Percentiles rank a stretch among this genome's conserved stretches.
These are phyloP conservation scores for Schizothorax lantsangensis DNA, from an alignment of 2,797 vertebrate genomes.

Conservation along the genomic window DNA sequence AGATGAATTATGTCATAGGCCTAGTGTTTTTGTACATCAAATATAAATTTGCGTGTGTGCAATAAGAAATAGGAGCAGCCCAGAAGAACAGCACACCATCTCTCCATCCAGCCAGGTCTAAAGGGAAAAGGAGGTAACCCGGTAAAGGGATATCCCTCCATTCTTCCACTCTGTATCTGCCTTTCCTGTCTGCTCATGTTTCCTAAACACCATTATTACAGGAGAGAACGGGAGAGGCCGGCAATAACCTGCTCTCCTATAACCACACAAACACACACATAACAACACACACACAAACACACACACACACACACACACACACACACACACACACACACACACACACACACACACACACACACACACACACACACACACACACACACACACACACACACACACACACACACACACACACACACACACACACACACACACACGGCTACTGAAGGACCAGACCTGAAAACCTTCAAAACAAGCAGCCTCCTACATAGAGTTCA, in stretches of 20 bases:
- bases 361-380: conserved; percentile 23
- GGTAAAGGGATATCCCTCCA: conserved; percentile 87
- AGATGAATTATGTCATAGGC: neutral
- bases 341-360: conserved; percentile 9
- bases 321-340: neutral
- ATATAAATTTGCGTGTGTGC: conserved; percentile 6
- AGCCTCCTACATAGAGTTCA: conserved; percentile 4
- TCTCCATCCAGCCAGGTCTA: conserved; percentile 73
- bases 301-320: conserved; percentile 10
- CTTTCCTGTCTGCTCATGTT: conserved; percentile 82
- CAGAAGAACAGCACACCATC: conserved; percentile 53
- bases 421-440: no score
- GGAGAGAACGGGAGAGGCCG: conserved; percentile 62
- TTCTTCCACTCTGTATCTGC: conserved; percentile 80
- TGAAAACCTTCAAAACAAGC: conserved; percentile 5
- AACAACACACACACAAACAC: neutral
- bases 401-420: neutral
- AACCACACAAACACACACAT: conserved; percentile 26
- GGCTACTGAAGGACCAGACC: conserved; percentile 2
- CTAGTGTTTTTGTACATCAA: conserved; percentile 1
- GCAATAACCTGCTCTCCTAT: conserved; percentile 55
- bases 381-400: conserved; percentile 2
- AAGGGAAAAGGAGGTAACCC: conserved; percentile 80
- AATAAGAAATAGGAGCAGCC: neutral
- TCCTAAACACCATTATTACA: conserved; percentile 81